These are phyloP conservation scores for Sigmodon hispidus DNA, from an alignment of 2,113 vertebrate genomes.

Conservation along the genomic window DNA sequence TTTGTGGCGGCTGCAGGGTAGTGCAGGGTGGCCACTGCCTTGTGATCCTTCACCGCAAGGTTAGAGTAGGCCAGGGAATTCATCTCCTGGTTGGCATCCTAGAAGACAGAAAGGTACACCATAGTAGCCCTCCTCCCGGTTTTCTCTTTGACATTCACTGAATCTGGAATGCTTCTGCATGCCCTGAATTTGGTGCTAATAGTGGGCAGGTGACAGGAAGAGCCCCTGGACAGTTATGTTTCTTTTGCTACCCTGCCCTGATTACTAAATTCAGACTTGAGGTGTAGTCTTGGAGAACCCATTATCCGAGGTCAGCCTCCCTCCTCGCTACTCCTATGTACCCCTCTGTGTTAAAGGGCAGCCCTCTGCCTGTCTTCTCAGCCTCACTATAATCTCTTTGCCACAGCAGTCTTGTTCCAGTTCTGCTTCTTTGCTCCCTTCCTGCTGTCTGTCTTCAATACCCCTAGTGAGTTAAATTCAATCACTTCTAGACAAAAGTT, in stretches of 20 bases:
- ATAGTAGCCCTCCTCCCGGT: background rate
- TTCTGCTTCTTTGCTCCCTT: slow-evolving; percentile 12
- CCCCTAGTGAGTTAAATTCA: background rate
- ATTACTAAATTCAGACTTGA: background rate
- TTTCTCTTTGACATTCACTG: background rate
- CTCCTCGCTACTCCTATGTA: background rate
- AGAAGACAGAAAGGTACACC: slow-evolving; percentile 50
- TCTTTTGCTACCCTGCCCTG: background rate
- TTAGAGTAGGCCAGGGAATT: slow-evolving; percentile 83
- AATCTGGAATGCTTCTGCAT: background rate
- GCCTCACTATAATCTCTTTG: slow-evolving; percentile 4
- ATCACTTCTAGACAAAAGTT: background rate
- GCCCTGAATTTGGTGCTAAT: background rate
- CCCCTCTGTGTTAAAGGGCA: background rate
- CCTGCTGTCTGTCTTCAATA: slow-evolving; percentile 20
- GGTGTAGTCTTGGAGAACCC: background rate
- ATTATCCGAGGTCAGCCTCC: background rate
- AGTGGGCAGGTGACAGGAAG: background rate
- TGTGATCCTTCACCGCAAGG: slow-evolving; percentile 86
- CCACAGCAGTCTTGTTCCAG: background rate
- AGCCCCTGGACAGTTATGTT: background rate
- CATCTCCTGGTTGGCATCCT: slow-evolving; percentile 81
- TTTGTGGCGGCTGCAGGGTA: slow-evolving; percentile 82
- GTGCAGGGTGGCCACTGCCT: slow-evolving; percentile 85
- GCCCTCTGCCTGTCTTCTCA: background rate